These are phyloP conservation scores for Melieria omissa DNA, from an alignment of 2,888 invertebrate species.

Conservation along the genomic window DNA sequence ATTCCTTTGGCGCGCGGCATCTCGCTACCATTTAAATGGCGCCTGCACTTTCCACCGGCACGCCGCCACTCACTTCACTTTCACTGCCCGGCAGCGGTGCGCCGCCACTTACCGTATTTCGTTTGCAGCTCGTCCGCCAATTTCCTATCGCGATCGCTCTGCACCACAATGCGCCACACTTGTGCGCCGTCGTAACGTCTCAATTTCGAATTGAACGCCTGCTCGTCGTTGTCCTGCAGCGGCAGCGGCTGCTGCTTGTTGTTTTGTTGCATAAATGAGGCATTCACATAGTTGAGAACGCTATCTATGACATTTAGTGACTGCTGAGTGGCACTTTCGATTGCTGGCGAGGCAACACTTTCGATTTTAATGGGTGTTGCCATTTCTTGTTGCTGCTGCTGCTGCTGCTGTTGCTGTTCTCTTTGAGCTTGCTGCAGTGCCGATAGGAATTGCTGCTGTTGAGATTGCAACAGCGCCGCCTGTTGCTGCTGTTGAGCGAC, in stretches of 20 bases:
- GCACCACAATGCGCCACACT: slow-evolving; percentile 76
- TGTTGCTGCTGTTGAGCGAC: neutral
- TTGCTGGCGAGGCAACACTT: slow-evolving; percentile 28
- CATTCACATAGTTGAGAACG: slow-evolving; percentile 61
- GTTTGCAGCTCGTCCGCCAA: slow-evolving; percentile 70
- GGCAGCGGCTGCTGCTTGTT: slow-evolving; percentile 35
- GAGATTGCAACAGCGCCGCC: neutral
- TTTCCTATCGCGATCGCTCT: slow-evolving; percentile 69
- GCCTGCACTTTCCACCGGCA: slow-evolving; percentile 18
- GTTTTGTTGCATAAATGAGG: slow-evolving; percentile 50
- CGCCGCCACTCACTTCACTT: slow-evolving; percentile 10
- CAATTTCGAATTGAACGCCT: slow-evolving; percentile 53
- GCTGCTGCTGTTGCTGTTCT: slow-evolving; percentile 15
- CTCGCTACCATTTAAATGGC: neutral
- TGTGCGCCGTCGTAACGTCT: slow-evolving; percentile 81
- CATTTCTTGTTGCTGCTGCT: slow-evolving; percentile 18
- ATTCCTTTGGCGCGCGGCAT: neutral
- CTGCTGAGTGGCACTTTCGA: slow-evolving; percentile 27
- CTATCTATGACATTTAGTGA: slow-evolving; percentile 53
- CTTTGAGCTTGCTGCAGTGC: slow-evolving; percentile 7
- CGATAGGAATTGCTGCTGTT: no score
- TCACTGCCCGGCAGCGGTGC: slow-evolving; percentile 8
- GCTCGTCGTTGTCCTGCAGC: slow-evolving; percentile 36
- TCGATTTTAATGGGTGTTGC: slow-evolving; percentile 21
- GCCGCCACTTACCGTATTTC: slow-evolving; percentile 69